Base-by-base conservation (phyloP, 2,888 invertebrate species). In the Phymatocera aterrima region DNA sequence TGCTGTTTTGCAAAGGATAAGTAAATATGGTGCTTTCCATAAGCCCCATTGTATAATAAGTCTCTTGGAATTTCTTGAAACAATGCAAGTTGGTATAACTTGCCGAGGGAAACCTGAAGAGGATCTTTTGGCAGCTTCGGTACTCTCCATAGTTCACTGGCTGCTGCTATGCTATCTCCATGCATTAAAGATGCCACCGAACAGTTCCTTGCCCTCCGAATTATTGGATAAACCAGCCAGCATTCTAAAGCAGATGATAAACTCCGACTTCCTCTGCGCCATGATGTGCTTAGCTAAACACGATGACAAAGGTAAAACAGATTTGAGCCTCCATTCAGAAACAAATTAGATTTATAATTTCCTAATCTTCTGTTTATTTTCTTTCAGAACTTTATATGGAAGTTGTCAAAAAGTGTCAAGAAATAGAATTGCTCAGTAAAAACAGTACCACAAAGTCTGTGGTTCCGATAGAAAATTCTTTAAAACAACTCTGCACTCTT, bases 41-140 rank as follows among this genome's bases (percentile, higher is more conserved):
- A 97, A 97, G 88, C 95, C 96, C 0, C 96, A 97, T 88, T 98
- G 98, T 89, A 94, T 98, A 57, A 93, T 95, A 24, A 96, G 97
- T 83, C 92, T 98, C 4, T 90, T 98, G 77, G 97, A 97, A 85
- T 96, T 98, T 86, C 91, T 98, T 40, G 96, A 96, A 88, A 94
- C 94, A 54, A 93, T 94, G 83, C 91, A 92, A 86, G 91, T 92
- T 79, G 93, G 93, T 10, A 92, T 94, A 77, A 94, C 94, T 0
- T 95, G 93, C 85, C 93, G 96, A 81, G 95, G 96, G 0, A 97
- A 97, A 91, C 94, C 96, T 78, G 98, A 98, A 88, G 97, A 98
- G 90, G 95, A 96, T 84, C 93, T 96, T 18, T 91, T 97, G n/a
- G 96, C 97, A 0, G 94, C 94, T 77, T 94, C 97, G 1, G 93